Conservation (phyloP, 2,888 invertebrate species). For the Heliconius charithonia region DNA sequence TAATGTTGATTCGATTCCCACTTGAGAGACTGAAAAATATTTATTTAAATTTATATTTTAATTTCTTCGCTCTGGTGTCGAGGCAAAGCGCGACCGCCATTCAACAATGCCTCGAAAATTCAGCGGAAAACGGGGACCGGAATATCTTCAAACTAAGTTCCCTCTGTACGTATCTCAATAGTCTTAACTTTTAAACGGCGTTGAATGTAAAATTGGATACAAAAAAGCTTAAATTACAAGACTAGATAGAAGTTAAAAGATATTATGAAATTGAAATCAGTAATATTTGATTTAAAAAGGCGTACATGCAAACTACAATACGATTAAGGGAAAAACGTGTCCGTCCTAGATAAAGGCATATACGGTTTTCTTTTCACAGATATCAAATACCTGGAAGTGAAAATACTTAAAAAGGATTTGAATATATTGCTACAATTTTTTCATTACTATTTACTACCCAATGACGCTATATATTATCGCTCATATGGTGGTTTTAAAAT, state of each 20-base stretch:
- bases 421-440: neutral
- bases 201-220: neutral
- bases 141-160: too few relatives aligned
- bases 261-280: conserved; percentile 20
- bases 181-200: neutral
- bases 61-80: too few relatives aligned
- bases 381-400: conserved; percentile 5
- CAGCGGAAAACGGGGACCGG: too few relatives aligned
- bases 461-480: neutral
- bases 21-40: too few relatives aligned
- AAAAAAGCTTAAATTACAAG: neutral
- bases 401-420: neutral
- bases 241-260: neutral
- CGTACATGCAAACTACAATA: conserved; percentile 32
- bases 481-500: too few relatives aligned
- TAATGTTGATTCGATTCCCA: too few relatives aligned
- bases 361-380: conserved; percentile 25
- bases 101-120: too few relatives aligned
- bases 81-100: too few relatives aligned
- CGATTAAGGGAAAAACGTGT: conserved; percentile 40
- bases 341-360: conserved; percentile 29
- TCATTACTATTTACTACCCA: neutral
- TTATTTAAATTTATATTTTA: too few relatives aligned
- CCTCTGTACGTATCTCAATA: too few relatives aligned
- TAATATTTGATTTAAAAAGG: conserved; percentile 34